Base-by-base conservation (phyloP, 2,113 vertebrate species). In the Otis tarda region DNA sequence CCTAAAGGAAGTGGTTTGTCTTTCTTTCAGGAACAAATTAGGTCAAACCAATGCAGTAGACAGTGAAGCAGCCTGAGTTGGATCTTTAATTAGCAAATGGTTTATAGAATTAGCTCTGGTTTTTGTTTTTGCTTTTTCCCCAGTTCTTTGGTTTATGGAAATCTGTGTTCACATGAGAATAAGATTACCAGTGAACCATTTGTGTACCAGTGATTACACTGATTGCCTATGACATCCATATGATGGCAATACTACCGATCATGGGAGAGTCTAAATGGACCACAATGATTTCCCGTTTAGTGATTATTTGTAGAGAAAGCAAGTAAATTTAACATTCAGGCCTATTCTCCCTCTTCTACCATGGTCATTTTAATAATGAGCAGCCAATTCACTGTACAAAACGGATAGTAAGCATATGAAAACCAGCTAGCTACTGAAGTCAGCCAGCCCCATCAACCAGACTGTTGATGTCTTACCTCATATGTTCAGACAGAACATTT, bases 11-110 rank as follows among this genome's bases (percentile, higher is more conserved):
- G 50, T 5, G 27, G 27, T 83, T 45, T 87, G 90, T 93, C 70
- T 91, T 21, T 89, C 67, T 94, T 95, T 89, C 49, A 94, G 65
- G 77, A 75, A 84, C 35, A 83, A 97, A 93, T 87, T 81, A 87
- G 92, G 87, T 93, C 88, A 97, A 74, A 78, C 78, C 14, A 10
- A 91, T 83, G 43, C 27, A 92, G 80, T 7, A 83, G 92, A 65
- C 55, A 83, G n/a, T 27, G 70, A 92, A 91, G 87, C 45, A 64
- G 67, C 73, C 55, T 76, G 67, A 97, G 76, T 6, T 93, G 95
- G 95, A 70, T 53, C 87, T 95, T 83, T 96, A 97, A 96, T 95
- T 94, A 94, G 87, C 10, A 4, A 82, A 61, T 1, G 3, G 67
- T 21, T 80, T 68, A 78, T 3, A 69, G 53, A 95, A 94, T 94